Base-by-base conservation (phyloP, 1,140 invertebrate genomes). In the Drosophila baimaii region DNA sequence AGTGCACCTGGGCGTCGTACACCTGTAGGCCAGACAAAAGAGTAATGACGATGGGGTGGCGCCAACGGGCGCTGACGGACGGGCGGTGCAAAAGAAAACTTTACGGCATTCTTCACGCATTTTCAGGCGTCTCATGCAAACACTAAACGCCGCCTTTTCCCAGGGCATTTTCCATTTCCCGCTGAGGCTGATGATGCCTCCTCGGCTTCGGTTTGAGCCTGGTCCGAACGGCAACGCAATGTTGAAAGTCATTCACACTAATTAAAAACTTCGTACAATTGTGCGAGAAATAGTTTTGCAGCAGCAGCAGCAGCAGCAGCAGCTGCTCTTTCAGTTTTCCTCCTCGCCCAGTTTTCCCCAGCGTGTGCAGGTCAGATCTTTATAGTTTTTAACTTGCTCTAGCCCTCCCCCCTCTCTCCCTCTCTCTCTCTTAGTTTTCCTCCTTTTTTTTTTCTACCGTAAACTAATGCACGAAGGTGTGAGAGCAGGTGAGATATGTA, bases 261-360 rank as follows among this genome's bases (percentile, higher is more conserved):
- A 91, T 91, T 91, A 91, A 91, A 91, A 91, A 91, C 90, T 91
- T 91, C 80, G 76, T 62, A 91, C 85, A 90, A 90, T 89, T 89
- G 84, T 89, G 74, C 77, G 74, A 89, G 80, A 90, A 89, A 89
- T 90, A 89, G 84, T 89, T 84, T 89, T 78, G 80, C 81, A 85
- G 81, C 79, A 78, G 79, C 80, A 88, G 59, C 77, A 77, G 77
- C 46, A 66, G 46, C 46, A 25, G 23, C 17, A n/a, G 25, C 46
- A 47, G 46, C 41, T 33, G 21, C 21, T 56, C 19, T 12, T 66
- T 68, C 81, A 66, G 43, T 77, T 65, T 29, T 23, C 41, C 58
- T n/a, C n/a, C 29, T 29, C 54, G 19, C 43, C 15, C 29, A 31
- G 27, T 25, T 58, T 25, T 13, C 66, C 33, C 39, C 35, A n/a